Conservation (phyloP, 92 coral and sea anemone species). For the Epizoanthus fatuus region DNA sequence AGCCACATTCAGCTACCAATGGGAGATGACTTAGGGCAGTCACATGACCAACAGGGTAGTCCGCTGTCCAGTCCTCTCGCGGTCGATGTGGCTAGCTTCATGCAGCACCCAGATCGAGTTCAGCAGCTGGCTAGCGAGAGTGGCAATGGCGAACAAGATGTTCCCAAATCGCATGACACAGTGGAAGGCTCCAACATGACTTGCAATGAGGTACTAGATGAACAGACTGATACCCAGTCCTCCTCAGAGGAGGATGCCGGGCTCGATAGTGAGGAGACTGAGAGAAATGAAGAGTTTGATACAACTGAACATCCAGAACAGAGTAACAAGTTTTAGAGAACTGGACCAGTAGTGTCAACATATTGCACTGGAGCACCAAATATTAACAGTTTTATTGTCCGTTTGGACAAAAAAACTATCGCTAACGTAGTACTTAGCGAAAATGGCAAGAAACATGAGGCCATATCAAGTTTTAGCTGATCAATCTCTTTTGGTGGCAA, state of each 20-base stretch:
- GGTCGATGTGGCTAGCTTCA: slow-evolving; percentile 69
- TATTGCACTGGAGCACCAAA: no score
- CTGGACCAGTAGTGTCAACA: no score
- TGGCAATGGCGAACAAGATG: not conserved
- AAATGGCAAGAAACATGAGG: no score
- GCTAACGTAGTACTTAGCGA: no score
- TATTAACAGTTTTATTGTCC: no score
- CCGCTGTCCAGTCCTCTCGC: slow-evolving; percentile 63
- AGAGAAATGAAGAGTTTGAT: slow-evolving; percentile 14
- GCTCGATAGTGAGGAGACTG: slow-evolving; percentile 30
- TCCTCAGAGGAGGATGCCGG: slow-evolving; percentile 18
- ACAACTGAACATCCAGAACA: not conserved
- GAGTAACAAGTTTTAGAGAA: not conserved
- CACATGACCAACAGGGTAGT: slow-evolving; percentile 67
- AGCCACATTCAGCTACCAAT: slow-evolving; percentile 87
- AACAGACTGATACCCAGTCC: slow-evolving; percentile 46
- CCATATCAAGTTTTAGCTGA: no score
- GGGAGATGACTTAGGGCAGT: slow-evolving; percentile 53
- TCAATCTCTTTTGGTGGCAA: no score
- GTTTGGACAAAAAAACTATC: no score
- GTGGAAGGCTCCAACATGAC: slow-evolving; percentile 25
- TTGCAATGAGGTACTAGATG: slow-evolving; percentile 30
- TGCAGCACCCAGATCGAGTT: slow-evolving; percentile 62
- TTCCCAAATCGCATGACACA: slow-evolving; percentile 3
- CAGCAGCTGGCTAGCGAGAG: slow-evolving; percentile 28